Evolutionary conservation across 2,113 vertebrate species (phyloP), one percentile per base, ranked within the genome.

Genomic region (Corvus cornix): DNA sequence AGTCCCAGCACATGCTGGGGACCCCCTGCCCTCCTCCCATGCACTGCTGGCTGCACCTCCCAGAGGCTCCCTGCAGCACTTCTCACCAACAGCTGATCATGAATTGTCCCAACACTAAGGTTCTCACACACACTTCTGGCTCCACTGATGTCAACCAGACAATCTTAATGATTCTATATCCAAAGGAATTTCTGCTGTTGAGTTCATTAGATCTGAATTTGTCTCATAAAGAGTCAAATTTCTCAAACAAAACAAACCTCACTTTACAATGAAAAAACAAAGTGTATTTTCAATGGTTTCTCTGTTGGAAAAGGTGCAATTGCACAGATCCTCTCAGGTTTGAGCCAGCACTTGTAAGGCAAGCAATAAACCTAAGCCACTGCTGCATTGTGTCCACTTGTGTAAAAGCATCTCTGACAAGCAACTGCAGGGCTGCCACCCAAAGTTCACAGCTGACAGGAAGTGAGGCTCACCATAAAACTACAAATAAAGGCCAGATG

Each of bases 331-430:
- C 41, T 7, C 3, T 20, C 59, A 60, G 37, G 59, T 53, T 56
- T 77, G 37, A 68, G 26, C 11, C 37, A 64, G 33, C 66, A n/a
- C 19, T 62, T 16, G 51, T 33, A 87, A 37, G 0, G 0, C 39
- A n/a, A 84, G 31, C 58, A 67, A 70, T 41, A 13, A 66, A 67
- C 10, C 16, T 8, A 11, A 16, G 55, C 6, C 64, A 30, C 39
- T 12, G 22, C 11, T 55, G 43, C 69, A 78, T 8, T 0, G 7
- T 7, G 11, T 31, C 43, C 31, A 11, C 26, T 33, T 11, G 27
- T 13, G 37, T 11, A 11, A 4, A 84, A 56, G 16, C 3, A 43
- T 4, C 46, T 1, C 33, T 1, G 1, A 53, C 22, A 58, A 53
- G 16, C 15, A 44, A 17, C 60, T 30, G 44, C 48, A 56, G 19